Evolutionary conservation across 2,113 vertebrate species (phyloP), one percentile per base, ranked within the genome.

Genomic region (Macaca nemestrina): DNA sequence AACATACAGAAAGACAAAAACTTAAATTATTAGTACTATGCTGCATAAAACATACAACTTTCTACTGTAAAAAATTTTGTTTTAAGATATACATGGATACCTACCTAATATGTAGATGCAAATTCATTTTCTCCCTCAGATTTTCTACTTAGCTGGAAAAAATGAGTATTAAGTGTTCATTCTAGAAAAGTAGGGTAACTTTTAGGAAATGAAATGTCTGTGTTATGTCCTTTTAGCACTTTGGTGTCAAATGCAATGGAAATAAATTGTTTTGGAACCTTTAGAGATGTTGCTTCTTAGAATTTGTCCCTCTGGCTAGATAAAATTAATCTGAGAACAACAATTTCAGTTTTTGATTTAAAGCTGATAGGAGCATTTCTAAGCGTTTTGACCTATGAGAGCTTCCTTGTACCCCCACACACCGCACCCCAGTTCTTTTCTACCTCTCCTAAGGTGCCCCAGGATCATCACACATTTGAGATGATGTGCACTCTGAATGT

Each of bases 311-410:
- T 84, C 76, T 84, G 83, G 35, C 72, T 94, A 25, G 12, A 40
- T 88, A 7, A 88, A 83, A 76, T 95, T 94, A 82, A 94, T 52
- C 68, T 48, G 70, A 91, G 75, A 87, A 72, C 81, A 93, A 38
- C 55, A 90, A 25, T 78, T 93, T 87, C 30, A 67, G n/a, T 61
- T 91, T 93, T 70, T 38, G 35, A 90, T 76, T 86, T 48, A 80
- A 43, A 86, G 75, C 59, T 48, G 55, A 70, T 20, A 1, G 23
- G 67, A 82, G 43, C 22, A 55, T 78, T 72, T 92, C 30, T 14
- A 52, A 92, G 61, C 59, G 4, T 78, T 87, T 67, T 88, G 75
- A 61, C 43, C n/a, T 83, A 10, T 27, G 57, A 59, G 57, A 96
- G n/a, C 40, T 52, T 68, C 57, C 40, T 48, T n/a, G 27, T 59